Percentiles rank a stretch among this genome's conserved stretches.
Conservation (phyloP, 2,113 vertebrate genomes). For the Halichoeres trimaculatus region DNA sequence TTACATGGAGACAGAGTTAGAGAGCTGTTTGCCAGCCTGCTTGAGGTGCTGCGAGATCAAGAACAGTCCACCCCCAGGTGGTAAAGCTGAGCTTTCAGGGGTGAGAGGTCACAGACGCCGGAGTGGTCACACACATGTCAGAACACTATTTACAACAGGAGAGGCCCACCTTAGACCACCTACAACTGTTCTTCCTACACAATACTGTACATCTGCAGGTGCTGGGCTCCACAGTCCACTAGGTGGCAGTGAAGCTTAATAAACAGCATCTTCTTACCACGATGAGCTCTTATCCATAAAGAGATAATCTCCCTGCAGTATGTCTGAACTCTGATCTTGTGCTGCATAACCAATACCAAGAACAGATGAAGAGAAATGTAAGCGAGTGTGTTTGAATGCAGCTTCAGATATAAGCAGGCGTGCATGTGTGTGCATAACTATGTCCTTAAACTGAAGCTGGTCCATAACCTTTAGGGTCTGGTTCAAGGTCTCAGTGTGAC, state of each 20-base stretch:
- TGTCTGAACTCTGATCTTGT: slow-evolving; percentile 33
- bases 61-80: slow-evolving; percentile 72
- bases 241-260: slow-evolving; percentile 63
- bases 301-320: slow-evolving; percentile 13
- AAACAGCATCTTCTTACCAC: neutral
- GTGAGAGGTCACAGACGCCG: slow-evolving; percentile 65
- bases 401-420: slow-evolving; percentile 16
- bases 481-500: slow-evolving; percentile 66
- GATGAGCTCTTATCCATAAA: neutral
- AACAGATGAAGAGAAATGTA: slow-evolving; percentile 1
- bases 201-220: slow-evolving; percentile 11
- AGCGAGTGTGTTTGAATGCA: neutral
- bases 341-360: neutral
- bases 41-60: slow-evolving; percentile 72
- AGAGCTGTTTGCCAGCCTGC: slow-evolving; percentile 40
- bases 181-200: slow-evolving; percentile 36
- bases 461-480: slow-evolving; percentile 62
- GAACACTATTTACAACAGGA: slow-evolving; percentile 77
- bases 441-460: slow-evolving; percentile 52
- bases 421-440: slow-evolving; percentile 48
- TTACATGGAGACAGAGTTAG: slow-evolving; percentile 46
- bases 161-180: slow-evolving; percentile 76
- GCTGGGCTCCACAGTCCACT: slow-evolving; percentile 57
- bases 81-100: slow-evolving; percentile 70
- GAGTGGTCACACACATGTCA: slow-evolving; percentile 76